Evolutionary conservation across 2,888 invertebrate species (phyloP).

Genomic region (Lamellibrachia columna): DNA sequence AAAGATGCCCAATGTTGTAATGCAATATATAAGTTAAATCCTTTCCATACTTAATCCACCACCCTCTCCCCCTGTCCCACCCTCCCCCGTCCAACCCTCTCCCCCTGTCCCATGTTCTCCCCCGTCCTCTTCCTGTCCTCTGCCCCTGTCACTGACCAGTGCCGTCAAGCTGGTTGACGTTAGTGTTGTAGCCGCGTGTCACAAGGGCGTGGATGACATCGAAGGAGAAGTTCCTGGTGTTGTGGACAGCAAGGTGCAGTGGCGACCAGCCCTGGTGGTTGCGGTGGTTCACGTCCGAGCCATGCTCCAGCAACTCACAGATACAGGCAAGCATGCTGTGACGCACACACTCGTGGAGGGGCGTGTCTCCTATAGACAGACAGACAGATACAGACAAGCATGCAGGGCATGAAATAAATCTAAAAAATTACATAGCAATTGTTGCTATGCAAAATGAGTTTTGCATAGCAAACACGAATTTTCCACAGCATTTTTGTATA

Average conservation of each 20-base stretch:
- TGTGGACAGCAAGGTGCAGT: slow-evolving; percentile 54
- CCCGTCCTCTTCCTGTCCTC: no score
- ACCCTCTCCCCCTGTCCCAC: background rate
- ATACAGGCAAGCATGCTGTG: slow-evolving; percentile 56
- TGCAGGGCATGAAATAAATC: no score
- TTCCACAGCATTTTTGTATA: no score
- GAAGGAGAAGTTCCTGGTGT: slow-evolving; percentile 35
- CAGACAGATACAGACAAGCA: background rate
- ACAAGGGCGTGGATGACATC: slow-evolving; percentile 53
- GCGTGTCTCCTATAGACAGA: slow-evolving; percentile 53
- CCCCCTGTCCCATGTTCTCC: no score
- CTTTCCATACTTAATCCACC: no score
- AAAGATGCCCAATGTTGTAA: no score
- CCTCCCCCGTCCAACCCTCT: background rate
- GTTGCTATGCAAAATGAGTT: no score
- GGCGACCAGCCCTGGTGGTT: slow-evolving; percentile 55
- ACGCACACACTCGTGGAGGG: slow-evolving; percentile 61
- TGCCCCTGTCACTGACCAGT: slow-evolving; percentile 23
- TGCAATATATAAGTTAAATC: no score
- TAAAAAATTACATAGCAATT: no score
- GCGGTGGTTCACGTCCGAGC: slow-evolving; percentile 60
- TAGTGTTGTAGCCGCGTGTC: slow-evolving; percentile 55
- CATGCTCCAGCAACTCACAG: slow-evolving; percentile 50
- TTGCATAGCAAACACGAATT: no score
- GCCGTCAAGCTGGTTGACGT: slow-evolving; percentile 54